Evolutionary conservation across 2,113 vertebrate species (phyloP), one percentile per base, ranked within the genome.

Genomic region (Aix galericulata): DNA sequence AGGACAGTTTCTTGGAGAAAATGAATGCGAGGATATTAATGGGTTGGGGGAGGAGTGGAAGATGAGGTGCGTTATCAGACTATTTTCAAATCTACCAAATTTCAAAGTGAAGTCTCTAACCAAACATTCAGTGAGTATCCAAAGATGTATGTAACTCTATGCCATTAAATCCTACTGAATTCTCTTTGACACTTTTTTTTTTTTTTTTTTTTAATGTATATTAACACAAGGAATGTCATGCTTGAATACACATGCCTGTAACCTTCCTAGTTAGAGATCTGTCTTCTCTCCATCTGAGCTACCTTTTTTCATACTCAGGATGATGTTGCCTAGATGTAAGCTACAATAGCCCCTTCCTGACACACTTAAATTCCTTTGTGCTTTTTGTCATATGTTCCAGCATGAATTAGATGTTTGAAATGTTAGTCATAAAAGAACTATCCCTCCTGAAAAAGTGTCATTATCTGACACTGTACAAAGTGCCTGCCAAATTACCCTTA

Each of bases 341-440:
- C 53, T 78, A 46, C 15, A 81, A 75, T 59, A 93, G 8, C 22
- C 71, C 32, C 50, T 88, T 88, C 31, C 31, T 73, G 64, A 67
- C 67, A 53, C 42, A 66, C 29, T 88, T 80, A 9, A 62, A 73
- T 32, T 88, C 48, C 58, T 82, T 58, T 74, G 32, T 89, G 38
- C 63, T 77, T 96, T 93, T 82, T 91, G 76, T 92, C 52, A 48
- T 83, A 34, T 26, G 25, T 42, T 93, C 52, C 42, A 74, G 56
- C 34, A 81, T 68, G 60, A 91, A 89, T n/a, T 34, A 83, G 52
- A 85, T 32, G 44, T 92, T 94, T 95, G 63, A 69, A 48, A 60
- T 36, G 14, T 85, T 67, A 90, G 63, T 91, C 86, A 94, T 93
- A 89, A 94, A 91, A 92, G 63, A 90, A 82, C 26, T 31, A 62